phyloP scores from a whole-genome alignment of 2,888 invertebrate genomes.

The Tipula vernalis region DNA sequence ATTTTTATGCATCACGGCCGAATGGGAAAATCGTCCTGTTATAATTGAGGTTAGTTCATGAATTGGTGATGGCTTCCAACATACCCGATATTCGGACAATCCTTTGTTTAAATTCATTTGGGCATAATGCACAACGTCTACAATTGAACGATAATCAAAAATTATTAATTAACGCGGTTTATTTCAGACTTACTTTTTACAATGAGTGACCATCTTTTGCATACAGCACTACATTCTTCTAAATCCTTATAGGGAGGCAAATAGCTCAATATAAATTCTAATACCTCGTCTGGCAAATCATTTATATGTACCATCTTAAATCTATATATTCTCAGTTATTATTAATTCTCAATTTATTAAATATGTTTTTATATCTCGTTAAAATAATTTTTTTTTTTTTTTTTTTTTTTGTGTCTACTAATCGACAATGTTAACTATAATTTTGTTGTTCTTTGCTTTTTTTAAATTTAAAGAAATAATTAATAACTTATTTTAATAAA shows the following conservation, averaged over 20 bases:
- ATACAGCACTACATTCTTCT: constrained; percentile 73
- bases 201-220: constrained; percentile 73
- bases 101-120: constrained; percentile 64
- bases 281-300: constrained; percentile 82
- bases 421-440: background rate
- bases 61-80: constrained; percentile 54
- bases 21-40: constrained; percentile 84
- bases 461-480: background rate
- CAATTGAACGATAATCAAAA: constrained; percentile 13
- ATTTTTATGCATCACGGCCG: constrained; percentile 70
- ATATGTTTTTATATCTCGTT: background rate
- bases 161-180: background rate
- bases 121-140: constrained; percentile 69
- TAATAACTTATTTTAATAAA: background rate
- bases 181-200: constrained; percentile 56
- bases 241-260: constrained; percentile 85
- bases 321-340: background rate
- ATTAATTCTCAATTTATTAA: background rate
- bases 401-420: background rate
- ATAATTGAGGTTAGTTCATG: constrained; percentile 57
- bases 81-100: constrained; percentile 58
- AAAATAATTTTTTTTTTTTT: background rate
- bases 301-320: constrained; percentile 33
- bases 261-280: constrained; percentile 82
- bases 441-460: background rate